Conservation (phyloP, 2,797 vertebrate species). For the Micrastur ruficollis region DNA sequence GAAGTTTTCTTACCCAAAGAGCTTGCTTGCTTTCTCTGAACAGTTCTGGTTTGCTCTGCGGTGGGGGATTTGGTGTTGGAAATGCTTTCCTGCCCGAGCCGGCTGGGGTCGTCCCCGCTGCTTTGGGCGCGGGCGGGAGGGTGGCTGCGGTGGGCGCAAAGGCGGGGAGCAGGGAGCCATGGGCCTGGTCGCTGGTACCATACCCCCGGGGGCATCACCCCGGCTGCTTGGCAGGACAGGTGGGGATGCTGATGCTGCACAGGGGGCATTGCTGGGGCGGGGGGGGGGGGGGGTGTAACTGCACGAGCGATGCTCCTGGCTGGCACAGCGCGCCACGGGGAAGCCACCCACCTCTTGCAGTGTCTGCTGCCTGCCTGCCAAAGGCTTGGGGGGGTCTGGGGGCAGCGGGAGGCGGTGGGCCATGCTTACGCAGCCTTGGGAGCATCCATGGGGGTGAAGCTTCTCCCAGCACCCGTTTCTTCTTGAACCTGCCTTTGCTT, state of each 20-base stretch:
- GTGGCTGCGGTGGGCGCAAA: not conserved
- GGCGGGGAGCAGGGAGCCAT: not conserved
- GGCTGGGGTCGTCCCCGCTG: not conserved
- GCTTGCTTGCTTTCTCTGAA: not conserved
- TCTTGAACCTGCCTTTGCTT: not conserved
- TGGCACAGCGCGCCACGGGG: accelerated
- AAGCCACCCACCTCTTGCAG: not conserved
- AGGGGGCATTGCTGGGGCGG: accelerated
- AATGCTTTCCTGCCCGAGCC: not conserved
- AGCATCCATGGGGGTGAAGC: not conserved
- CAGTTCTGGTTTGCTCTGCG: not conserved
- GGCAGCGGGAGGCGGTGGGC: not conserved
- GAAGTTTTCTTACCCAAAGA: not conserved
- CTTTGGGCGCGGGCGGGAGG: not conserved
- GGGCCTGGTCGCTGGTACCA: not conserved
- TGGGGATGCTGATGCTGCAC: not conserved
- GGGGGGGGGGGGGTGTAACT: no score
- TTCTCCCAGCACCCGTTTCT: not conserved
- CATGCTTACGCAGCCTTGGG: not conserved
- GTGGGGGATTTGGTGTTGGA: not conserved
- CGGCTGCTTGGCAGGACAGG: not conserved
- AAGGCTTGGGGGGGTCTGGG: no score
- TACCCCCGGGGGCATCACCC: accelerated
- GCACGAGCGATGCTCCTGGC: not conserved
- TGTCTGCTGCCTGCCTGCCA: not conserved